phyloP scores from a whole-genome alignment of 1,140 invertebrate species.

The Druon quercuslanigerum region DNA sequence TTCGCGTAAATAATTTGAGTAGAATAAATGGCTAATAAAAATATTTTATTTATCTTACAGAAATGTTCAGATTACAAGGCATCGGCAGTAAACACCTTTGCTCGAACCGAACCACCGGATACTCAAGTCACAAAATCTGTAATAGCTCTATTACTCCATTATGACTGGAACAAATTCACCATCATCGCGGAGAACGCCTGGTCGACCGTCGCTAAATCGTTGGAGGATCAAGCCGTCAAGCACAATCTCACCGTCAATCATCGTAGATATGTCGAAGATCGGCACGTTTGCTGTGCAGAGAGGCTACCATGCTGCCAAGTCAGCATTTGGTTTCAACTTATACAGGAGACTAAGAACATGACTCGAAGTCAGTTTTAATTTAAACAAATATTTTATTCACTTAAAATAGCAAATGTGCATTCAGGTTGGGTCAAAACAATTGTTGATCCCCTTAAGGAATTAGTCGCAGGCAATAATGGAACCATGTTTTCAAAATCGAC shows the following conservation, averaged over 20 bases:
- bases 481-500: too few species aligned
- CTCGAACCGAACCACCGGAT: slow-evolving; percentile 94
- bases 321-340: slow-evolving; percentile 88
- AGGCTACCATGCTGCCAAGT: slow-evolving; percentile 83
- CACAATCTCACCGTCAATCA: slow-evolving; percentile 90
- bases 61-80: slow-evolving; percentile 95
- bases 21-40: too few species aligned
- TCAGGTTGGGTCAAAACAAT: too few species aligned
- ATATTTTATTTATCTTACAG: slow-evolving; percentile 76
- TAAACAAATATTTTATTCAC: background rate
- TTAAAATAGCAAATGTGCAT: too few species aligned
- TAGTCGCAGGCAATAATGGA: too few species aligned
- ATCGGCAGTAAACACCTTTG: slow-evolving; percentile 92
- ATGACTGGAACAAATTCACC: slow-evolving; percentile 95
- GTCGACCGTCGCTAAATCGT: slow-evolving; percentile 85
- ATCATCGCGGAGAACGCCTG: slow-evolving; percentile 91
- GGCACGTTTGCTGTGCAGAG: slow-evolving; percentile 85
- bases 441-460: too few species aligned
- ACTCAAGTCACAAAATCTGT: slow-evolving; percentile 96
- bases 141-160: slow-evolving; percentile 90
- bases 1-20: too few species aligned
- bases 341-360: slow-evolving; percentile 91
- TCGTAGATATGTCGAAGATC: slow-evolving; percentile 80
- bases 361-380: slow-evolving; percentile 85
- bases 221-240: slow-evolving; percentile 82